A percentile compares a stretch with the other conserved stretches of the same genome.
Evolutionary conservation across 2,113 vertebrate genomes (phyloP).

Genomic region (Anguilla rostrata): DNA sequence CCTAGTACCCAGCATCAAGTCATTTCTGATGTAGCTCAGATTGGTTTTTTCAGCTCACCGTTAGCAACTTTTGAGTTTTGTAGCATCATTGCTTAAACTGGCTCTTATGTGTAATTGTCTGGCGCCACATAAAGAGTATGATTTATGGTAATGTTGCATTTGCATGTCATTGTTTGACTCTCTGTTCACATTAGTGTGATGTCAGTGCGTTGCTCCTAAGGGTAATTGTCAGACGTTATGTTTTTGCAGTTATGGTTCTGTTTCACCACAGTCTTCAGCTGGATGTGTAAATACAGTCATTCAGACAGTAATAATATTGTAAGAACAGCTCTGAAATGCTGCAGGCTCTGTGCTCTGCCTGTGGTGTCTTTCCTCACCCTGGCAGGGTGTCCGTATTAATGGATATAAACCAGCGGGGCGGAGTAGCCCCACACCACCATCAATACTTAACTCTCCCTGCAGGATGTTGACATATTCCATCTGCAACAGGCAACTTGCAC

Average conservation of each 20-base stretch:
- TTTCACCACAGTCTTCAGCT: not conserved
- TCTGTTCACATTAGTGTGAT: not conserved
- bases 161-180: not conserved
- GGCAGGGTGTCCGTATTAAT: not conserved
- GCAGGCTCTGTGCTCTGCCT: not conserved
- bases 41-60: not conserved
- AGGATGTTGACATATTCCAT: not conserved
- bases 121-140: not conserved
- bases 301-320: not conserved
- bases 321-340: not conserved
- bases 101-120: not conserved
- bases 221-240: not conserved
- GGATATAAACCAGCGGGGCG: not conserved
- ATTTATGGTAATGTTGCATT: not conserved
- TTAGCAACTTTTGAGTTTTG: not conserved
- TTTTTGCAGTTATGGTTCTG: not conserved
- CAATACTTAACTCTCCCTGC: not conserved
- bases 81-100: not conserved
- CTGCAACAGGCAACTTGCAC: not conserved
- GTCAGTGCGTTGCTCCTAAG: not conserved
- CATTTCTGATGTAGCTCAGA: not conserved
- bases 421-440: not conserved
- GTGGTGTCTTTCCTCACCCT: not conserved
- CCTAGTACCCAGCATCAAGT: not conserved
- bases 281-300: not conserved